phyloP scores from a whole-genome alignment of 2,888 invertebrate species.

The Diabrotica balteata region DNA sequence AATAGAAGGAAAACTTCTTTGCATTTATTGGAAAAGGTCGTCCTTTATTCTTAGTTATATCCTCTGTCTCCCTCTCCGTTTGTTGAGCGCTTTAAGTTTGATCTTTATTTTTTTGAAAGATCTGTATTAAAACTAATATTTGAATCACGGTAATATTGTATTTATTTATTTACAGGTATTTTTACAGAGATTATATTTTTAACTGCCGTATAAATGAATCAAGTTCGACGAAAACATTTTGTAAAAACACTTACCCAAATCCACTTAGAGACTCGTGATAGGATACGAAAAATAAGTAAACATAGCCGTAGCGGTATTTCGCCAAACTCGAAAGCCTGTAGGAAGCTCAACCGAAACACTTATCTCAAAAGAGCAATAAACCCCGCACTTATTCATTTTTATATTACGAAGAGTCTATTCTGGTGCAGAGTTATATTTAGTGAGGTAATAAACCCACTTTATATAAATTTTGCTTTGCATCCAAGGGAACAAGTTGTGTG shows the following conservation, averaged over 20 bases:
- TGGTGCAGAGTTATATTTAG: slow-evolving; percentile 31
- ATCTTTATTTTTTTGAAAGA: too few species aligned
- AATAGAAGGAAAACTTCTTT: too few species aligned
- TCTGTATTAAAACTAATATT: too few species aligned
- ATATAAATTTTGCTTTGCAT: slow-evolving; percentile 27
- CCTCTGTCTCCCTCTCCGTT: too few species aligned
- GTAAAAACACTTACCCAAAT: background rate
- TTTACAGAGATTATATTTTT: too few species aligned
- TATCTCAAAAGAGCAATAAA: slow-evolving; percentile 33
- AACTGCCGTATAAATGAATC: slow-evolving; percentile 1
- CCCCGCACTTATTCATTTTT: slow-evolving; percentile 31
- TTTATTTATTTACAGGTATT: too few species aligned
- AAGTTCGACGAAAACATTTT: background rate
- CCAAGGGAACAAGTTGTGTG: slow-evolving; percentile 17
- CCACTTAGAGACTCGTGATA: background rate
- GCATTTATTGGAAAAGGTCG: too few species aligned
- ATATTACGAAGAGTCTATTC: slow-evolving; percentile 26
- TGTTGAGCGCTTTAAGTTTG: too few species aligned
- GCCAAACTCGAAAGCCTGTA: slow-evolving; percentile 13
- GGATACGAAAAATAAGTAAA: slow-evolving; percentile 17
- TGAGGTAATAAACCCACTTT: slow-evolving; percentile 28
- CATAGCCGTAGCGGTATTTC: slow-evolving; percentile 13
- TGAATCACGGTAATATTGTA: too few species aligned
- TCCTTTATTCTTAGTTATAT: too few species aligned
- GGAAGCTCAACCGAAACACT: slow-evolving; percentile 29